Evolutionary conservation across 2,888 invertebrate genomes (phyloP), one percentile per base, ranked within the genome.

Genomic region (Tachina lurida): DNA sequence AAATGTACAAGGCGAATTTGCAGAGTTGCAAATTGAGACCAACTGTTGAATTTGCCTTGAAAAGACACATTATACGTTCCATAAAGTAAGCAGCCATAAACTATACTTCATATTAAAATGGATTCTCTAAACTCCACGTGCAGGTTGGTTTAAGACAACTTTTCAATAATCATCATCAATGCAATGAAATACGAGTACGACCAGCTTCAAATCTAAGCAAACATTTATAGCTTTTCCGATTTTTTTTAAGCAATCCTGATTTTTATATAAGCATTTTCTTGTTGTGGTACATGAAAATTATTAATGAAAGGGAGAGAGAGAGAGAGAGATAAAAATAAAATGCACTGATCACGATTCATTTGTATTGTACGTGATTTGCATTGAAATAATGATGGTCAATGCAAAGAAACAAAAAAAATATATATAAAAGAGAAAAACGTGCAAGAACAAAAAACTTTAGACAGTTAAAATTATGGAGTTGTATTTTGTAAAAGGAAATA

Each of bases 281-380:
- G 9, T 71, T 67, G 43, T 22, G 5, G 15, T n/a, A 47, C 3
- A 22, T 47, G 22, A 60, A 73, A 63, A 68, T 67, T 15, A 13
- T 41, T 56, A 47, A 58, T 65, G 22, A n/a, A 73, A 47, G 1
- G 12, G 39, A 52, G 19, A 39, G 17, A 58, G 12, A 71, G 15
- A 45, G 0, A 49, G n/a, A 0, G 43, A 56, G 13, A 22, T 58
- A 4, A 60, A 74, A 83, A 77, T 19, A 39, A 78, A 75, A 60
- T 85, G 85, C 63, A 82, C 82, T 75, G 82, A 85, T 82, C 85
- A 85, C 85, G 85, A 85, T 63, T 39, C 75, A 78, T 79, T 85
- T 65, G 74, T 70, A 70, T 58, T 70, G 85, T 82, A 85, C 85
- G 85, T 85, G 85, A 79, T 85, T 85, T 85, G 82, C 85, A 85